Conservation (phyloP, 2,888 invertebrate species). For the Geophilus truncorum region DNA sequence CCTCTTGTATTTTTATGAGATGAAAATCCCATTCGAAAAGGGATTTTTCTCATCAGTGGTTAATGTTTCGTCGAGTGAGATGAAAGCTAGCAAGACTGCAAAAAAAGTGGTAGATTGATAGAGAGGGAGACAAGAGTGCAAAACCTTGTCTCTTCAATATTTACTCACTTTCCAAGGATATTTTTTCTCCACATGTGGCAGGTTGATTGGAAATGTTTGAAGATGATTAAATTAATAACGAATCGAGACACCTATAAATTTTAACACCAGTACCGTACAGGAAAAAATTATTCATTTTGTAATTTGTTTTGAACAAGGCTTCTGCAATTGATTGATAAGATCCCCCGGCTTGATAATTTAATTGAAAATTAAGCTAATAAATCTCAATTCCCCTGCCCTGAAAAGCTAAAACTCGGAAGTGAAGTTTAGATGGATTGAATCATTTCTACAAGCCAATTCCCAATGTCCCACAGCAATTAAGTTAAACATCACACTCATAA, state of each 20-base stretch:
- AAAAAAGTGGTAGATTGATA: neutral
- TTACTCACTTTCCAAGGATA: neutral
- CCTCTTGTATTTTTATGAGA: neutral
- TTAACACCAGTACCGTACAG: too few species aligned
- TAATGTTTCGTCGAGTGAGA: conserved; percentile 1
- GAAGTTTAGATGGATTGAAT: conserved; percentile 8
- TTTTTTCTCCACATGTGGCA: neutral
- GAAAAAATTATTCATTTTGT: neutral
- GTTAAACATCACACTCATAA: conserved; percentile 12
- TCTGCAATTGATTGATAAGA: conserved; percentile 12
- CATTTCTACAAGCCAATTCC: neutral
- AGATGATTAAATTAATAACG: neutral
- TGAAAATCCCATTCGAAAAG: neutral
- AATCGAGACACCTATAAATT: neutral
- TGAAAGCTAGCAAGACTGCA: conserved; percentile 3
- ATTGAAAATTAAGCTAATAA: conserved; percentile 24
- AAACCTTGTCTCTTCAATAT: conserved; percentile 20
- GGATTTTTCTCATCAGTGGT: conserved; percentile 14
- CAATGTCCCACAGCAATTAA: conserved; percentile 5
- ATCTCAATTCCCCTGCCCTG: conserved; percentile 19
- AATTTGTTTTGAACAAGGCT: neutral
- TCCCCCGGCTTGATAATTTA: conserved; percentile 8
- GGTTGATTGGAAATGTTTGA: neutral
- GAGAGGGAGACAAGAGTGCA: conserved; percentile 5
- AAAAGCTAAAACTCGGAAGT: neutral